Conservation (phyloP, 2,888 invertebrate species). For the Meta bourneti region DNA sequence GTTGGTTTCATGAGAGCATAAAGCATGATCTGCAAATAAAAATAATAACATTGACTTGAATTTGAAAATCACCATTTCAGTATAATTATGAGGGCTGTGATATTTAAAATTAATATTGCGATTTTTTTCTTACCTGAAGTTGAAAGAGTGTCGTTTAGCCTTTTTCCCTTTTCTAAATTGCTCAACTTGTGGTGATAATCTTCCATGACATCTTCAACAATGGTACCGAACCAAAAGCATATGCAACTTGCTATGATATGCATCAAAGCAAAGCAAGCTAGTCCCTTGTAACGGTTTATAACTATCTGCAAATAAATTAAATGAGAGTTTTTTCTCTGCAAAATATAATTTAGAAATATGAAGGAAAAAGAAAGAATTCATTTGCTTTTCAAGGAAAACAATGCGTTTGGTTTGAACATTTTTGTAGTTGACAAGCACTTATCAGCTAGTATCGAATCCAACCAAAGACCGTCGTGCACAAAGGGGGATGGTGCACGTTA, state of each 20-base stretch:
- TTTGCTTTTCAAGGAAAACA: background rate
- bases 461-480: too few species aligned
- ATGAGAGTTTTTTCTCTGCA: background rate
- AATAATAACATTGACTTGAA: background rate
- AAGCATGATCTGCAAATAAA: slow-evolving; percentile 9
- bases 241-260: slow-evolving; percentile 89
- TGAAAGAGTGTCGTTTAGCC: background rate
- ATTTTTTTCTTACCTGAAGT: slow-evolving; percentile 27
- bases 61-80: background rate
- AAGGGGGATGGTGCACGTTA: too few species aligned
- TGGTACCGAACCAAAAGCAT: slow-evolving; percentile 89
- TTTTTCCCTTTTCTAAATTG: background rate
- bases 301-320: slow-evolving; percentile 82
- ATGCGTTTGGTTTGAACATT: background rate
- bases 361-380: background rate
- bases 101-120: background rate
- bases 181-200: slow-evolving; percentile 82
- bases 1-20: slow-evolving; percentile 9
- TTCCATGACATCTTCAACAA: slow-evolving; percentile 87
- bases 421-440: too few species aligned
- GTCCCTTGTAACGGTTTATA: slow-evolving; percentile 83
- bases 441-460: too few species aligned
- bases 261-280: slow-evolving; percentile 88
- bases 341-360: background rate
- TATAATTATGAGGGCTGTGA: background rate